phyloP scores from a whole-genome alignment of 2,888 invertebrate genomes.

The Amblyjoppa proteus region DNA sequence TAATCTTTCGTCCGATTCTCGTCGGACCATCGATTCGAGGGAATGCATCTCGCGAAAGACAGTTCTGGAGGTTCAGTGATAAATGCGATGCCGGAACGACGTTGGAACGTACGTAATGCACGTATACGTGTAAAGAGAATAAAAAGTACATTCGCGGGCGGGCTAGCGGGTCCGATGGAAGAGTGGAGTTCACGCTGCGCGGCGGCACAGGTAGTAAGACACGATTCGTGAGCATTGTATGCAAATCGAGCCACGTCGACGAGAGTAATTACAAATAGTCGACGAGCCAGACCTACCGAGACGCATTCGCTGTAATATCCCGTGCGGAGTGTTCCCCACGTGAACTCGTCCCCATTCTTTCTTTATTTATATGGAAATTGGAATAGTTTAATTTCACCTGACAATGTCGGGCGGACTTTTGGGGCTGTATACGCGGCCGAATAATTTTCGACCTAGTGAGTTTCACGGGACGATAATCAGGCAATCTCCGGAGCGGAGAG shows the following conservation, averaged over 20 bases:
- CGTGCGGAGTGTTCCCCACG: not conserved
- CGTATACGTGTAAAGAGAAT: slow-evolving; percentile 11
- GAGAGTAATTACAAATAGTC: slow-evolving; percentile 78
- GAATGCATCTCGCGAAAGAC: slow-evolving; percentile 25
- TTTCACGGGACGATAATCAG: not conserved
- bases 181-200: slow-evolving; percentile 55
- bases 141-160: slow-evolving; percentile 57
- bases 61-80: slow-evolving; percentile 17
- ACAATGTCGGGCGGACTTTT: not conserved
- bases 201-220: slow-evolving; percentile 69
- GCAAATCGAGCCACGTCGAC: slow-evolving; percentile 72
- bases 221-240: slow-evolving; percentile 77
- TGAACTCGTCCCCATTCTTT: slow-evolving; percentile 5
- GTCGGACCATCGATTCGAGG: not conserved
- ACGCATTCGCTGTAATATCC: slow-evolving; percentile 40
- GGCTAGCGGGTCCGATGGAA: slow-evolving; percentile 50
- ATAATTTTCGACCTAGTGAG: slow-evolving; percentile 4
- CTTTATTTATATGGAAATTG: slow-evolving; percentile 27
- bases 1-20: not conserved
- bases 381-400: slow-evolving; percentile 38
- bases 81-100: slow-evolving; percentile 60
- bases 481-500: not conserved
- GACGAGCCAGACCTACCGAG: slow-evolving; percentile 68
- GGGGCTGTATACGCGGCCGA: not conserved
- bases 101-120: slow-evolving; percentile 17